Conservation (phyloP, 2,113 vertebrate species). For the Sapayoa aenigma region DNA sequence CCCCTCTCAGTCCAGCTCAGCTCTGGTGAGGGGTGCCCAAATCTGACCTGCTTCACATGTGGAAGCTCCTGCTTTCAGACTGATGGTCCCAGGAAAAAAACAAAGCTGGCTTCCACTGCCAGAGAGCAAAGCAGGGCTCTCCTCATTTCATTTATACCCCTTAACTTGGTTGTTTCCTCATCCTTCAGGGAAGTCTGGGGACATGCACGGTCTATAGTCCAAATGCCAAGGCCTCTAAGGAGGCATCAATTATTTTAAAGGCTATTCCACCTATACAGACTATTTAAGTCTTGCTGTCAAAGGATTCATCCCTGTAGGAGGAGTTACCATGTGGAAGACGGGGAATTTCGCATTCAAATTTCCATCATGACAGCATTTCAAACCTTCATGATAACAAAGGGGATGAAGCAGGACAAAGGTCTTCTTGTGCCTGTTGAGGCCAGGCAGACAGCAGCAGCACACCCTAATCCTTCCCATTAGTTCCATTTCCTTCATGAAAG, state of each 20-base stretch:
- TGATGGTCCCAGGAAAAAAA: neutral
- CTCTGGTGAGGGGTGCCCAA: neutral
- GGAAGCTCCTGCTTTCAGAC: neutral
- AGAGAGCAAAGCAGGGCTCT: neutral
- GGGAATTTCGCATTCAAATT: neutral
- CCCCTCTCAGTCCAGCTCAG: neutral
- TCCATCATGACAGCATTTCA: neutral
- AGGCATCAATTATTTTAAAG: neutral
- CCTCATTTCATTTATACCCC: neutral
- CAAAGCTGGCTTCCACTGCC: neutral
- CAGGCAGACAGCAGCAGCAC: neutral
- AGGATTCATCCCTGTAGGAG: neutral
- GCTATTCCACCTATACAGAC: neutral
- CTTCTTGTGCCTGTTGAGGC: neutral
- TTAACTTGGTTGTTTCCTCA: neutral
- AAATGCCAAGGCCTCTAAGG: neutral
- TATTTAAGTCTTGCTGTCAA: neutral
- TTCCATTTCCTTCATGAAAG: neutral
- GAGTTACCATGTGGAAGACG: rapidly evolving
- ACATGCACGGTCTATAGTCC: rapidly evolving
- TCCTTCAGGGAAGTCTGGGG: neutral
- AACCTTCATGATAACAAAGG: neutral
- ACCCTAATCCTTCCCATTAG: neutral
- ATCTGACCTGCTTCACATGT: rapidly evolving
- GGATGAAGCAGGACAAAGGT: neutral